Evolutionary conservation across 2,888 invertebrate species (phyloP).

Genomic region (Tromatobia lineatoria): DNA sequence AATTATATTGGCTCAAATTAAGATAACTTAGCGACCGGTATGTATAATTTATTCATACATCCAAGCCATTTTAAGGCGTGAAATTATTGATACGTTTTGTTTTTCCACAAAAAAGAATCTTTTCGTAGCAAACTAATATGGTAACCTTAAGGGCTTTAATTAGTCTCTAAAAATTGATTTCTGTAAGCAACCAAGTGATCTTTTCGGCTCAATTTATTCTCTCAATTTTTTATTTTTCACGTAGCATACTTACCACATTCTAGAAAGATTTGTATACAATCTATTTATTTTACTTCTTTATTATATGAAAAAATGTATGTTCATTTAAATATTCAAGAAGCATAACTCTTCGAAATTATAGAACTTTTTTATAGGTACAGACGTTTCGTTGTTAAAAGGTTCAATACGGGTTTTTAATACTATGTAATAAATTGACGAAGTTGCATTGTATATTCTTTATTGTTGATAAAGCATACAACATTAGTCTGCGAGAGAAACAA

Average conservation of each 20-base stretch:
- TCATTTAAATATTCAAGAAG: too few species aligned
- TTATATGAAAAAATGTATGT: too few species aligned
- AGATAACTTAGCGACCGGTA: neutral
- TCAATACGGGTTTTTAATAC: neutral
- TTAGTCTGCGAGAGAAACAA: conserved; percentile 75
- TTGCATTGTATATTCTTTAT: conserved; percentile 68
- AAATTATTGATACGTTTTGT: neutral
- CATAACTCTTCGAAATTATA: too few species aligned
- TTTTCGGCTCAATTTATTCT: too few species aligned
- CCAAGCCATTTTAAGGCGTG: neutral
- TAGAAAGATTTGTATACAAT: too few species aligned
- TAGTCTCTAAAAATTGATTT: too few species aligned
- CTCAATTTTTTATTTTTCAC: too few species aligned
- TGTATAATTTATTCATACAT: neutral
- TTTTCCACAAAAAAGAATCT: neutral
- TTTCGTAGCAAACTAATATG: neutral
- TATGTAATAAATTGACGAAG: neutral
- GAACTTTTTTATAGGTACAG: neutral
- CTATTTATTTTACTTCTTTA: too few species aligned
- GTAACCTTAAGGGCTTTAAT: neutral
- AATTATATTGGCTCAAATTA: too few species aligned
- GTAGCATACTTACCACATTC: too few species aligned
- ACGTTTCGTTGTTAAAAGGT: neutral
- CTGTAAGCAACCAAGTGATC: too few species aligned
- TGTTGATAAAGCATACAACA: conserved; percentile 78